Evolutionary conservation across 2,888 invertebrate genomes (phyloP).

Genomic region (Dynastes hyllus): DNA sequence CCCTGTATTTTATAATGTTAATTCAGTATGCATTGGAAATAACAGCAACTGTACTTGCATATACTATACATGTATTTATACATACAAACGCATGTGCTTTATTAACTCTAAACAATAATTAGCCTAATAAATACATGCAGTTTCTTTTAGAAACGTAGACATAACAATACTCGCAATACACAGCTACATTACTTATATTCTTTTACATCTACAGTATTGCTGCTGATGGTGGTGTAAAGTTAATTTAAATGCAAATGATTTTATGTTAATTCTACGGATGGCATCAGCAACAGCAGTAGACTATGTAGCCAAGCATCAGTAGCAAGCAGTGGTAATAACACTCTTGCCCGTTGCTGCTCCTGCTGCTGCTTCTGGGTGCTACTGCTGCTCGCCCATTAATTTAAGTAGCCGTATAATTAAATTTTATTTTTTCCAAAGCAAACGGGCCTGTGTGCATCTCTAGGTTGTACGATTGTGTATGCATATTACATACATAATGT

Average conservation of each 20-base stretch:
- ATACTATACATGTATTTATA: no score
- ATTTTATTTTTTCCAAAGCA: constrained; percentile 72
- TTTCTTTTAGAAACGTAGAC: not conserved
- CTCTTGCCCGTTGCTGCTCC: constrained; percentile 52
- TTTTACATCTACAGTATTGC: constrained; percentile 63
- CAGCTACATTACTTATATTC: constrained; percentile 69
- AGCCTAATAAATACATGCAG: constrained; percentile 48
- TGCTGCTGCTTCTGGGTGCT: constrained; percentile 60
- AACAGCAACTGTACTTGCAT: no score
- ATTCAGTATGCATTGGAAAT: no score
- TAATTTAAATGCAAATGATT: constrained; percentile 73
- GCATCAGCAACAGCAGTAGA: constrained; percentile 53
- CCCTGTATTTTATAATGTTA: no score
- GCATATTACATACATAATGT: not conserved
- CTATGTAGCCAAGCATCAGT: not conserved
- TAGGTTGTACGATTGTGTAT: not conserved
- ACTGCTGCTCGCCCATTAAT: constrained; percentile 75
- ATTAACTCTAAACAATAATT: constrained; percentile 56
- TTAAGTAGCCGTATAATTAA: constrained; percentile 82
- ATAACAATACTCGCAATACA: not conserved
- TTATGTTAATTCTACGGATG: constrained; percentile 69
- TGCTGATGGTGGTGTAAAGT: constrained; percentile 65
- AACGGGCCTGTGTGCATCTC: constrained; percentile 63
- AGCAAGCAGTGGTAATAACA: not conserved
- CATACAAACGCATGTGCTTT: no score